Base-by-base conservation (phyloP, 2,888 invertebrate genomes). In the Mythimna pallens region DNA sequence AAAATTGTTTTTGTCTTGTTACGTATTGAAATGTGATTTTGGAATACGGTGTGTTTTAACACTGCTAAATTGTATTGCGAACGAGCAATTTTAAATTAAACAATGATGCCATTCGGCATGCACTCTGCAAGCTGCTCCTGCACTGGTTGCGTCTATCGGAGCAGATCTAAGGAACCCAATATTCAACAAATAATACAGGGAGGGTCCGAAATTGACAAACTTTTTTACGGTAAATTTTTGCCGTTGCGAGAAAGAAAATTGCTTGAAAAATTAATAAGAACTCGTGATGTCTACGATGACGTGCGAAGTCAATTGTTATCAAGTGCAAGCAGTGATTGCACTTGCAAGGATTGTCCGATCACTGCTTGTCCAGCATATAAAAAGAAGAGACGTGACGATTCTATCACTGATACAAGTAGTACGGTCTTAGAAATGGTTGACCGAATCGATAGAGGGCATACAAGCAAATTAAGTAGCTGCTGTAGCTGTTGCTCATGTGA, bases 261-360 rank as follows among this genome's bases (percentile, higher is more conserved):
- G 63, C 72, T 93, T 14, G 86, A 89, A 54, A 92, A 89, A 82
- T 83, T 93, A 65, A 87, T 91, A 10, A 87, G 87, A 81, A 91
- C 92, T 40, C 90, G 91, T 76, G 90, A 89, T 47, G 83, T 87
- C 10, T 93, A 93, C 63, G 89, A 93, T 79, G 89, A 91, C 47
- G 85, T 91, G n/a, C 87, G 90, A 64, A 86, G 86, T 54, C 87
- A 88, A 76, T 83, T 91, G 59, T 73, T 92, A 50, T 88, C 86
- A 50, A 82, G 78, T 65, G 88, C 83, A 50, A 88, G 82, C 78
- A 76, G 86, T 66, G 82, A 65, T 14, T 12, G 43, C 43, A 5
- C 4, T 43, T 43, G 43, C 43, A 43, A 43, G 5, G 10, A 43
- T 43, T 43, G 43, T 43, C 14, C 43, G 43, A 43, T 1, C 14